Evolutionary conservation across 1,140 invertebrate species (phyloP), one percentile per base, ranked within the genome.

Genomic region (Caenorhabditis briggsae): DNA sequence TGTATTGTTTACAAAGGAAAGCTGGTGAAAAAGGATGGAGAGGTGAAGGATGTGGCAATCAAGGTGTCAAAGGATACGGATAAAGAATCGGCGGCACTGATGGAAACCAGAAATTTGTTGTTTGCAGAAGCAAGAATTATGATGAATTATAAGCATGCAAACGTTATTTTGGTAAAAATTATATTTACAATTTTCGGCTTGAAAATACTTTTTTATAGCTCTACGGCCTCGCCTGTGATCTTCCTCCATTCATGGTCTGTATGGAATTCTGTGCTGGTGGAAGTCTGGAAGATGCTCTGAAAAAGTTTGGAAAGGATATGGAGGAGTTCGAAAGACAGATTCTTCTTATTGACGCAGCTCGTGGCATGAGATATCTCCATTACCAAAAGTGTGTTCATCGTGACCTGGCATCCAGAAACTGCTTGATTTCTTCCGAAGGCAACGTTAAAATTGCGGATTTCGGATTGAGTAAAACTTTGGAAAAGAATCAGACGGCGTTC

Each of bases 401-500:
- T 48, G 94, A 95, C 41, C 93, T 93, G 90, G 93, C 94, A 5
- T 96, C 96, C 0, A 93, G 96, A 33, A 98, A 98, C 91, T 95
- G 97, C 48, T 93, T 98, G 0, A 96, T 97, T 56, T 86, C 85
- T 7, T 86, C 78, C 1, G 95, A 97, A 89, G 95, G 96, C 88
- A 95, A 95, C 0, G 97, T 96, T 92, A 97, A 97, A 94, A 96
- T 98, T 0, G 96, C 96, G 0, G 97, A 98, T 92, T 98, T 98
- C 91, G 97, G 96, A 0, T 96, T 98, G 90, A 96, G 96, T 0
- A 93, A 96, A 59, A 59, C 70, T 18, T 14, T 61, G 12, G 41
- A 65, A 16, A 85, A 86, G 9, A 61, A 78, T 48, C 23, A 65
- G 18, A 82, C 20, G 18, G 84, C 78, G 53, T 46, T 82, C 25